Conservation (phyloP, 2,113 vertebrate genomes). For the Nettapus auritus region DNA sequence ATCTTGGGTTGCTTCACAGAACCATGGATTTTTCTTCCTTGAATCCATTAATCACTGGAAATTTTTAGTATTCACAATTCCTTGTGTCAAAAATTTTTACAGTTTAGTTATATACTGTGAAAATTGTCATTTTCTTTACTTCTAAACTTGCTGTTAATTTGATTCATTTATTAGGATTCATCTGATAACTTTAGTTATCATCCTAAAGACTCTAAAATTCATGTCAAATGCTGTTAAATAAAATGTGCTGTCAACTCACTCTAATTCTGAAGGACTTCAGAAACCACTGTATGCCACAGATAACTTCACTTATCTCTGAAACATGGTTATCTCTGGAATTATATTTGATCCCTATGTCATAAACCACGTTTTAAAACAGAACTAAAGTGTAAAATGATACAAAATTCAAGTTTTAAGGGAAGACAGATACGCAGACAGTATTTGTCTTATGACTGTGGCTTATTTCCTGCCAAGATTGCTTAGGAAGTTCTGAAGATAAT, state of each 20-base stretch:
- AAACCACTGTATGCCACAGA: not conserved
- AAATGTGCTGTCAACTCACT: not conserved
- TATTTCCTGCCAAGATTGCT: not conserved
- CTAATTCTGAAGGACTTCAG: not conserved
- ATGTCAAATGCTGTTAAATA: not conserved
- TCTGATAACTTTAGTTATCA: not conserved
- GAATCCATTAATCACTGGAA: not conserved
- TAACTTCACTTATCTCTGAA: not conserved
- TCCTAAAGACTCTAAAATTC: not conserved
- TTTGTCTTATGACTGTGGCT: not conserved
- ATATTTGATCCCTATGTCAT: not conserved
- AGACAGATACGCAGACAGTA: not conserved
- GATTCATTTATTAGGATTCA: not conserved
- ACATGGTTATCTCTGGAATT: fast-evolving
- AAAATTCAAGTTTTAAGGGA: not conserved
- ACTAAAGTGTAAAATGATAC: not conserved
- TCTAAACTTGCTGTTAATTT: not conserved
- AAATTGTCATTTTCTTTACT: not conserved
- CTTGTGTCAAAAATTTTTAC: not conserved
- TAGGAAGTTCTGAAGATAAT: not conserved
- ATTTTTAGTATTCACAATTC: not conserved
- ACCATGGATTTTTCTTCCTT: not conserved
- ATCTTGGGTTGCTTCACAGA: not conserved
- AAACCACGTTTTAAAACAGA: not conserved
- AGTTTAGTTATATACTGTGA: not conserved